Base-by-base conservation (phyloP, 2,888 invertebrate genomes). In the Brachynemurus nebulosus region DNA sequence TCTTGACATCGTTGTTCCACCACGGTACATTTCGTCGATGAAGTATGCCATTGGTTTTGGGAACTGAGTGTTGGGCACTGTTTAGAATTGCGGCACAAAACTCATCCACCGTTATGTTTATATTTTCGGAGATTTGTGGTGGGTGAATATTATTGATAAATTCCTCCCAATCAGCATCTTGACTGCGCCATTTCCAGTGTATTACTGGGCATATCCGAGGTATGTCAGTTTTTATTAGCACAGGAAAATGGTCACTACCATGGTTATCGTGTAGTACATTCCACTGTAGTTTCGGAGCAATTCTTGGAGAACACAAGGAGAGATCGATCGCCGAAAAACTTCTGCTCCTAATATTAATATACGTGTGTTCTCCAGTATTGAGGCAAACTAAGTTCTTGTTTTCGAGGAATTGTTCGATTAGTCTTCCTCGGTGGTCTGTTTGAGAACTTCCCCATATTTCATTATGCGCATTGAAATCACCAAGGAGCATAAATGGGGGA, bases 121-220 rank as follows among this genome's bases (percentile, higher is more conserved):
- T n/a, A n/a, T n/a, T n/a, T n/a, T n/a, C n/a, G n/a, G n/a, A n/a
- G n/a, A n/a, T n/a, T n/a, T n/a, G n/a, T n/a, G n/a, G n/a, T n/a
- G n/a, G n/a, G n/a, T n/a, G n/a, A n/a, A n/a, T n/a, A n/a, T n/a
- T n/a, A n/a, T n/a, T n/a, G n/a, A n/a, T n/a, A n/a, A n/a, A n/a
- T n/a, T n/a, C n/a, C n/a, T n/a, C n/a, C n/a, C n/a, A n/a, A n/a
- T n/a, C n/a, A n/a, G n/a, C n/a, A n/a, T n/a, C 47, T 11, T 46
- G 19, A 9, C 47, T 41, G 18, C 41, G 48, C 51, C 53, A 53
- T 42, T 45, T 49, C n/a, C n/a, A n/a, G n/a, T n/a, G n/a, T n/a
- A n/a, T n/a, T n/a, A n/a, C n/a, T n/a, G n/a, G n/a, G n/a, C n/a
- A n/a, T n/a, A n/a, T n/a, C n/a, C n/a, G n/a, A n/a, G 25, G 25